Evolutionary conservation across 2,888 invertebrate species (phyloP), one percentile per base, ranked within the genome.

Genomic region (Sepiola atlantica): DNA sequence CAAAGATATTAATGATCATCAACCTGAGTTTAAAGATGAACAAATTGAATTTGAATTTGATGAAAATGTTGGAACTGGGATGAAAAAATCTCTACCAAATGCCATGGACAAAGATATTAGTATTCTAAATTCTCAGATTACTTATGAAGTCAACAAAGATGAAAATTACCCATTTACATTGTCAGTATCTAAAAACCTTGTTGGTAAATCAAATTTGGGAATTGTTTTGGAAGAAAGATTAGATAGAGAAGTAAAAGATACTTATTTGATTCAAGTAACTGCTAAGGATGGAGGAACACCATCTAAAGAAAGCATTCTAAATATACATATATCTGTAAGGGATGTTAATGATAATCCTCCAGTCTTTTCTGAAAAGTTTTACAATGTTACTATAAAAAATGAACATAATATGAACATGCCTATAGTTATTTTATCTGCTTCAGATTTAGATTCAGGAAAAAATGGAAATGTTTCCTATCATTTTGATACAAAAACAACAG

Each of bases 121-220:
- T 61, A 10, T 21, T 61, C 61, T 24, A 24, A 21, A 21, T 61
- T 77, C 77, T 12, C 77, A 77, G n/a, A 77, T 77, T n/a, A 77
- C 77, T 77, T 77, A 77, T 77, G n/a, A 77, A 77, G n/a, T 77
- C 10, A n/a, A 77, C 77, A 77, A 77, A 77, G 77, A 77, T 77
- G 77, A 77, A 12, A 3, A n/a, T 12, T n/a, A 77, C 14, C 28
- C 77, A 14, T 77, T 77, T 77, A 14, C 4, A 8, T n/a, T 77
- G n/a, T 77, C n/a, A 14, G 77, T 77, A 14, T 77, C 77, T 77
- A 77, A 77, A 77, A 77, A 14, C 18, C 77, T 77, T n/a, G 77
- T n/a, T 77, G n/a, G 77, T 28, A 77, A 28, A 10, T 77, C 77
- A 14, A 28, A 77, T 77, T n/a, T 77, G 1, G n/a, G n/a, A 28